Base-by-base conservation (phyloP, 2,797 vertebrate genomes). In the Sebastes dallii region DNA sequence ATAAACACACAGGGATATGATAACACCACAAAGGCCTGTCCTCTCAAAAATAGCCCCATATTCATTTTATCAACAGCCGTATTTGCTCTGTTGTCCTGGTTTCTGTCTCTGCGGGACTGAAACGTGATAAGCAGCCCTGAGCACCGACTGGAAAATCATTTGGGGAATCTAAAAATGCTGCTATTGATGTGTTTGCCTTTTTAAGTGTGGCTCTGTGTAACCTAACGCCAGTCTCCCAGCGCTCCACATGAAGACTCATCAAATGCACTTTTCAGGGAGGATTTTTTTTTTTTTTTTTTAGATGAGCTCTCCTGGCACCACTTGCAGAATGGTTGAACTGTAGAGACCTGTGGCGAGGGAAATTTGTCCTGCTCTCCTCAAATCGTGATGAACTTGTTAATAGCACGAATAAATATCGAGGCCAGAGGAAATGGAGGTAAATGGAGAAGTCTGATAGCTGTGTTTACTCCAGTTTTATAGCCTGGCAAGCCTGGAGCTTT, bases 101-200 rank as follows among this genome's bases (percentile, higher is more conserved):
- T 85, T 91, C 82, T 75, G 65, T 78, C 88, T 82, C 79, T 65
- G 72, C 78, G 39, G 82, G 75, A 80, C 75, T 82, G 88, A 89
- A 92, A 95, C 65, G 20, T 39, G 90, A 94, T 94, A 90, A 92
- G 91, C 58, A 59, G 76, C 74, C 78, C 78, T 77, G 87, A 84
- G 78, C 75, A 66, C 68, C 55, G 24, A 75, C 71, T 81, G 66
- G 67, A 81, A 82, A 85, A 88, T 85, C 89, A 83, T 73, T 60
- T 55, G 89, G 90, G 90, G 90, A 86, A 89, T 93, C 83, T 85
- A 86, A 90, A 93, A 94, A 92, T 78, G 81, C 86, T 77, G 83
- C 80, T 93, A 92, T 93, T 91, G 94, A 94, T 94, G 92, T 92
- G 87, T 94, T 94, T 91, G 77, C 65, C 88, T 90, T 89, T 94